Conservation (phyloP, 2,113 vertebrate genomes). For the Oostethus manadensis region DNA sequence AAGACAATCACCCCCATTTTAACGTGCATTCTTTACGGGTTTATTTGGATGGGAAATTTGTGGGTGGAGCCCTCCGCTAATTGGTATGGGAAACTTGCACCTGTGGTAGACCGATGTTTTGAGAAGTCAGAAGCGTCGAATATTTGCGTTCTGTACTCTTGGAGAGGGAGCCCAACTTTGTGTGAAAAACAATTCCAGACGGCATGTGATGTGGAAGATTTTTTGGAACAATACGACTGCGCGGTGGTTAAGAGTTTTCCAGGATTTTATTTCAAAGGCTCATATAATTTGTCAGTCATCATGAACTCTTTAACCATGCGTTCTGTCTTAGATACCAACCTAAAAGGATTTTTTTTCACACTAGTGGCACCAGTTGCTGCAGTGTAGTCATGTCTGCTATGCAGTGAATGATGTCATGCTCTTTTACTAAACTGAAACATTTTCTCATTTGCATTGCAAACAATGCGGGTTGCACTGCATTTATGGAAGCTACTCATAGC, state of each 20-base stretch:
- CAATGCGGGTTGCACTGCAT: neutral
- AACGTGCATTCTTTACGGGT: constrained; percentile 67
- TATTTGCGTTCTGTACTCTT: constrained; percentile 57
- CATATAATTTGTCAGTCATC: constrained; percentile 38
- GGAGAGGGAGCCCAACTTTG: constrained; percentile 39
- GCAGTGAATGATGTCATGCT: constrained; percentile 3
- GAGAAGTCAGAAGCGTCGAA: constrained; percentile 60
- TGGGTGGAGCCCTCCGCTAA: constrained; percentile 67
- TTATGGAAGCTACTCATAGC: neutral
- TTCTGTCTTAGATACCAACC: constrained; percentile 2
- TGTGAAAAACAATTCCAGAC: constrained; percentile 57
- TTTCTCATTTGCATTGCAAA: constrained; percentile 1
- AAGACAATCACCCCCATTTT: constrained; percentile 69
- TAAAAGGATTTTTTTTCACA: constrained; percentile 6
- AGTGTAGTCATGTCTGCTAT: constrained; percentile 5
- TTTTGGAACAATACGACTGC: constrained; percentile 49
- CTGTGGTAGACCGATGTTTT: constrained; percentile 73
- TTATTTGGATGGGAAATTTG: constrained; percentile 72
- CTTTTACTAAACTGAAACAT: neutral
- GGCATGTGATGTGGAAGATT: constrained; percentile 43
- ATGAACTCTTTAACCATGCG: constrained; percentile 10
- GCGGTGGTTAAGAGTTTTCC: constrained; percentile 27
- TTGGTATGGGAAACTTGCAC: constrained; percentile 71
- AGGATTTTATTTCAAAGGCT: constrained; percentile 15
- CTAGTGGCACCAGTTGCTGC: neutral